These are phyloP conservation scores for Eclectus roratus DNA, from an alignment of 2,113 vertebrate genomes.

Conservation along the genomic window DNA sequence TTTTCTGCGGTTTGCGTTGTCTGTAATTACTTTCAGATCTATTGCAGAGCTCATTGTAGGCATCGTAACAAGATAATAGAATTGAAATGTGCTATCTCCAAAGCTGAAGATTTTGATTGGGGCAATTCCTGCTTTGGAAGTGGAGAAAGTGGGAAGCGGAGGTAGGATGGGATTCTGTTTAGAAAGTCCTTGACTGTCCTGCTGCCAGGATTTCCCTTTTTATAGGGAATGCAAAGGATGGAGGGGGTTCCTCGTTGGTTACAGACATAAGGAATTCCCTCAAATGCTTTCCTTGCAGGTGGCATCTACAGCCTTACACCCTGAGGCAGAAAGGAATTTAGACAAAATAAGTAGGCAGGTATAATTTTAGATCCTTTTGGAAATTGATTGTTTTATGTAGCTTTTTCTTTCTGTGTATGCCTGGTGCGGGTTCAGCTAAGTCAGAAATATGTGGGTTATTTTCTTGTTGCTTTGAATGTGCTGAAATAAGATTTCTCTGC, in stretches of 20 bases:
- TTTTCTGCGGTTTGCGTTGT: neutral
- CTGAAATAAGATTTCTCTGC: neutral
- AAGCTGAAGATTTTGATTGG: neutral
- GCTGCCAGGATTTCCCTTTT: neutral
- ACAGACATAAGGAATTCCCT: neutral
- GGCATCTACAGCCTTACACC: neutral
- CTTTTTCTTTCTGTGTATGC: neutral
- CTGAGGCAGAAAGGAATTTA: neutral
- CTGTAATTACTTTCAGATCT: neutral
- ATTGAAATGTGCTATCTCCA: neutral
- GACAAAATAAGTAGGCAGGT: neutral
- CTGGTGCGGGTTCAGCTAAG: neutral
- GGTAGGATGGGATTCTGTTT: neutral
- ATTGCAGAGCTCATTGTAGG: neutral
- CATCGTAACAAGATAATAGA: neutral
- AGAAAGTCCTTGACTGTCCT: neutral
- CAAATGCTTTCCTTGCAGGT: neutral
- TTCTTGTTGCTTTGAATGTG: neutral
- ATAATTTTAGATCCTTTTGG: neutral
- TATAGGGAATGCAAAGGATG: neutral
- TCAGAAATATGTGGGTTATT: neutral
- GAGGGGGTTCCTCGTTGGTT: neutral
- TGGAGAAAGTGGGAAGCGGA: neutral
- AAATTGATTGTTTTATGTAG: neutral
- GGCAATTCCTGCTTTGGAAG: neutral